phyloP scores from a whole-genome alignment of 2,888 invertebrate species.

The Baronia brevicornis region DNA sequence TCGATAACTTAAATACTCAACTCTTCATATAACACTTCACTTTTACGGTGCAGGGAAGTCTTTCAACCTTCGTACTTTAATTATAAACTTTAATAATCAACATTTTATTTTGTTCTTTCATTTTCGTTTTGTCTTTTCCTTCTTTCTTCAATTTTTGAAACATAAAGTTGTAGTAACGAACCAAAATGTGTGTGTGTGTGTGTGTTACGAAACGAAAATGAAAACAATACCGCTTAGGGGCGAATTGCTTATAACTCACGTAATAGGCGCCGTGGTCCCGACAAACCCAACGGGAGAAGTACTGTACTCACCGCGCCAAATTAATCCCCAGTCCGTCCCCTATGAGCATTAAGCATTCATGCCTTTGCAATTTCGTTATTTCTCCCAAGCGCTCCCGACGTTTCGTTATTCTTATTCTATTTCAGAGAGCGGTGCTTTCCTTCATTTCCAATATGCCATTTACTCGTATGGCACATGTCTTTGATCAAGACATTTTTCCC shows the following conservation, averaged over 20 bases:
- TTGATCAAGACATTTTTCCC: no score
- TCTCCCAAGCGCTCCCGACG: constrained; percentile 36
- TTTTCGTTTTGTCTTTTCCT: no score
- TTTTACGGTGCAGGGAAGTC: no score
- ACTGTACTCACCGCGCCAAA: constrained; percentile 38
- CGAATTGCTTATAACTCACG: constrained; percentile 18
- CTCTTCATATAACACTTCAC: no score
- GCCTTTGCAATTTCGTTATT: constrained; percentile 57
- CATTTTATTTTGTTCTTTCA: no score
- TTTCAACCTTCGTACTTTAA: no score
- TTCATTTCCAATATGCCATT: constrained; percentile 13
- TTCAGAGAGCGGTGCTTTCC: constrained; percentile 25
- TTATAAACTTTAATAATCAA: no score
- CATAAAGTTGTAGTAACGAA: constrained; percentile 3
- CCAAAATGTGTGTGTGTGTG: no score
- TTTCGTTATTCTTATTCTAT: constrained; percentile 25
- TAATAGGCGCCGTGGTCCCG: constrained; percentile 22
- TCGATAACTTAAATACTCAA: no score
- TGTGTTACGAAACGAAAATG: constrained; percentile 8
- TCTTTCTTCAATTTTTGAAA: no score
- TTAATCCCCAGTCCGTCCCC: constrained; percentile 45
- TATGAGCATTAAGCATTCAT: constrained; percentile 61
- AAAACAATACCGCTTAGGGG: constrained; percentile 12
- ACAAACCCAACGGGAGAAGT: constrained; percentile 32
- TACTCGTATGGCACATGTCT: no score